Conservation (phyloP, 2,113 vertebrate species). For the Nettapus auritus region DNA sequence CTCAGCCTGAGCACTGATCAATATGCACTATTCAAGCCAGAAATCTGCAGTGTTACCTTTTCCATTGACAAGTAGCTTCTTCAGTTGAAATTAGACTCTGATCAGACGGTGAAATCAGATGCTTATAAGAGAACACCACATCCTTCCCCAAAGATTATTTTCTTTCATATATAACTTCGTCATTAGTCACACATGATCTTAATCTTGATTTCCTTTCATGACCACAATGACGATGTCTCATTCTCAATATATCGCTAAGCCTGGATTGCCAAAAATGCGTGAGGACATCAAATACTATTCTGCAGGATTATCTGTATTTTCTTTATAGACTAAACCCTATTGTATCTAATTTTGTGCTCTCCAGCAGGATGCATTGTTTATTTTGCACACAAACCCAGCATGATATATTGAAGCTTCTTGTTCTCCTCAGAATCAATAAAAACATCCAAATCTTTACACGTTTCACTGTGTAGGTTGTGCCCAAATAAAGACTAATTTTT, state of each 20-base stretch:
- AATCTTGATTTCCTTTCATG: background rate
- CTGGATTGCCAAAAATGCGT: background rate
- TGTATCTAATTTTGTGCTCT: background rate
- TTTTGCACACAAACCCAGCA: background rate
- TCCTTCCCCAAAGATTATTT: background rate
- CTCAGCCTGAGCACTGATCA: background rate
- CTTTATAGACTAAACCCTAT: background rate
- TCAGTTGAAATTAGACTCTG: background rate
- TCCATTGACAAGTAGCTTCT: background rate
- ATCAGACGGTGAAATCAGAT: background rate
- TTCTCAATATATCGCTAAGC: slow-evolving; percentile 1
- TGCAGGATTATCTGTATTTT: background rate
- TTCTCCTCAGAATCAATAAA: background rate
- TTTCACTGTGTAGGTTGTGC: background rate
- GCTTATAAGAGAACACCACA: background rate
- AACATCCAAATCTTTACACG: background rate
- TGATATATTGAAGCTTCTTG: background rate
- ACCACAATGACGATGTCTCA: background rate
- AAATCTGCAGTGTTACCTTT: background rate
- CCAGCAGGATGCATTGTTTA: background rate
- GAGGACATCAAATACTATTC: background rate
- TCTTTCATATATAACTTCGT: background rate
- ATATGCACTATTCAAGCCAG: background rate
- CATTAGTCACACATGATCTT: background rate
- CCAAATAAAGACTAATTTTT: background rate